Evolutionary conservation across 2,113 vertebrate species (phyloP), one percentile per base, ranked within the genome.

Genomic region (Axis porcinus): DNA sequence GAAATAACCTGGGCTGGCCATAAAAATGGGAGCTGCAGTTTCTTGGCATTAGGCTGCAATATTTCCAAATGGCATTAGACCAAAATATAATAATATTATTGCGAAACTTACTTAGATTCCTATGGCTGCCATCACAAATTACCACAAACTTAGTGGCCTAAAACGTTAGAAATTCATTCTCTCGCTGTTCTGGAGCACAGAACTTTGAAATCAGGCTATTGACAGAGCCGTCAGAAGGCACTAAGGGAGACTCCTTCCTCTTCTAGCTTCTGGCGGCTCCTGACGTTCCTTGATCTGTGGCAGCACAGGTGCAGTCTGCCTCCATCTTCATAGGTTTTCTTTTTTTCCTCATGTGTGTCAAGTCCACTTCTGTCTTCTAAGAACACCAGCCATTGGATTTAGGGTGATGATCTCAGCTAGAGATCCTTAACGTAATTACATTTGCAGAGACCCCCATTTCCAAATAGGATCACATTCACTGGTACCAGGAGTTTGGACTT

Each of bases 41-140:
- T 96, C 54, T 87, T 47, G 87, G 47, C 76, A 27, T 93, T 95
- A 92, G 86, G 30, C n/a, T 79, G 2, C 79, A 92, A 12, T 95
- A 57, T 89, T 97, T 97, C 91, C 62, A 94, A 90, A 91, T 94
- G 85, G 23, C 43, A 67, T 82, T 81, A 83, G 47, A 94, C 30
- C n/a, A 93, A 95, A 95, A 58, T 93, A 95, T 43, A 57, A 27
- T 83, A 64, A 58, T 95, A 27, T 70, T 93, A 96, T 89, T 97
- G 83, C 60, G 84, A 23, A 88, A 81, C 43, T 89, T 60, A n/a
- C 50, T 88, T 96, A 55, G 50, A 85, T 92, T 94, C 14, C 30
- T 78, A n/a, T 45, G 40, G 36, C n/a, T 89, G 45, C 40, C 50
- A 25, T 11, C 81, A 36, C 30, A 83, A 93, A 82, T 94, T 82